Conservation (phyloP, 2,888 invertebrate genomes). For the Ellobium chinense region DNA sequence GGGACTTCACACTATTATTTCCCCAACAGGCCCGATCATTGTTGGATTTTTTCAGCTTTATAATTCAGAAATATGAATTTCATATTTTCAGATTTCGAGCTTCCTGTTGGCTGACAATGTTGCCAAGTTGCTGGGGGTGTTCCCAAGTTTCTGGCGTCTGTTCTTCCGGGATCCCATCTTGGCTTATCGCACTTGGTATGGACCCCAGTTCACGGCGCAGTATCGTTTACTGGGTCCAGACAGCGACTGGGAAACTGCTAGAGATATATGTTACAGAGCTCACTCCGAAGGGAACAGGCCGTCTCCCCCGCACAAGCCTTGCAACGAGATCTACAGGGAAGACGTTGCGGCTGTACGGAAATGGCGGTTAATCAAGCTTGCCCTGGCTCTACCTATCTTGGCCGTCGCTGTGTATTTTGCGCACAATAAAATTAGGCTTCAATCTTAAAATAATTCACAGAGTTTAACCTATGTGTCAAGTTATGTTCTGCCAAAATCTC, state of each 20-base stretch:
- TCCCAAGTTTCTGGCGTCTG: conserved; percentile 34
- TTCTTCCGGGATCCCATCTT: conserved; percentile 28
- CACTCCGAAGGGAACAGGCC: neutral
- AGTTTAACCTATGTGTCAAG: too few species aligned
- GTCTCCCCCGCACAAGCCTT: neutral
- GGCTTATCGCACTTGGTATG: conserved; percentile 24
- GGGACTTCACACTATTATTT: too few species aligned
- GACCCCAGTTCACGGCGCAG: conserved; percentile 23
- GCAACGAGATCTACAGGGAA: neutral
- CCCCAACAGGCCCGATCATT: too few species aligned
- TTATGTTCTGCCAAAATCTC: too few species aligned
- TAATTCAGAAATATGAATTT: too few species aligned
- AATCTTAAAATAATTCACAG: too few species aligned
- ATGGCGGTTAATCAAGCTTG: neutral
- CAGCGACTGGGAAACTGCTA: conserved; percentile 25
- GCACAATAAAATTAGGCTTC: too few species aligned
- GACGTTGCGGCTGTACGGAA: neutral
- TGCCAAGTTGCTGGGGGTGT: conserved; percentile 26
- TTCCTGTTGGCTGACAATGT: neutral
- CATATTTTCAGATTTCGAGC: neutral
- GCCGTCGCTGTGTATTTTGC: neutral
- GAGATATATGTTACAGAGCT: neutral
- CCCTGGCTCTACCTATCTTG: neutral
- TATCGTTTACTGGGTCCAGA: conserved; percentile 34
- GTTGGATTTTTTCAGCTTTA: too few species aligned